Evolutionary conservation across 2,888 invertebrate genomes (phyloP), one percentile per base, ranked within the genome.

Genomic region (Unio pictorum): DNA sequence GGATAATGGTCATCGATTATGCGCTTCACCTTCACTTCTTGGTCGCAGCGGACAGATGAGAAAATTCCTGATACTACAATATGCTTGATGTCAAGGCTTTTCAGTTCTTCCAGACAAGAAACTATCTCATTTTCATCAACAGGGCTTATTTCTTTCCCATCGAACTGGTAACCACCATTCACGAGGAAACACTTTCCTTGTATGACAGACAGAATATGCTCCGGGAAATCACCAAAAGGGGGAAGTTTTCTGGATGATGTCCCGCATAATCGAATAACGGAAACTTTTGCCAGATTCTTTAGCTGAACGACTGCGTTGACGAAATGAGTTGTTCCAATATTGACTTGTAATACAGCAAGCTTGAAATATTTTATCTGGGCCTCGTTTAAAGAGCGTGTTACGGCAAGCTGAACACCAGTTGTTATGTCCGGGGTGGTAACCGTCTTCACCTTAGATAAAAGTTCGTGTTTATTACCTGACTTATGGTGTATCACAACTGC

Each of bases 241-340:
- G 86, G 86, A 0, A 87, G 67, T 26, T 79, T 77, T 30, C 66
- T 70, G 0, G 87, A 84, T 4, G 86, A 82, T 1, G 84, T 79
- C 26, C 86, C 86, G 77, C 88, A 88, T 18, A 88, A 76, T 45
- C 89, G 75, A 23, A 89, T 79, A 7, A 87, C 84, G 1, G 83
- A 78, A 34, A 89, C 87, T 64, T 71, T 81, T 11, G 79, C 81
- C 61, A 89, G 75, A 61, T 76, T 64, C 62, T 81, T 82, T 23
- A 85, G 74, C 73, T 88, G 88, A 7, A 88, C 77, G 1, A 87
- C 81, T 17, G 88, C 89, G 72, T 89, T 89, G 8, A 88, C 84
- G 74, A 89, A 88, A 73, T 89, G 89, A 0, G 88, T 88, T 7
- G 89, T 89, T 17, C 88, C 87, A 26, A 88, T 84, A 74, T 86